A percentile compares a stretch with the other conserved stretches of the same genome.
phyloP scores from a whole-genome alignment of 2,888 invertebrate genomes.

The Synergus umbraculus region DNA sequence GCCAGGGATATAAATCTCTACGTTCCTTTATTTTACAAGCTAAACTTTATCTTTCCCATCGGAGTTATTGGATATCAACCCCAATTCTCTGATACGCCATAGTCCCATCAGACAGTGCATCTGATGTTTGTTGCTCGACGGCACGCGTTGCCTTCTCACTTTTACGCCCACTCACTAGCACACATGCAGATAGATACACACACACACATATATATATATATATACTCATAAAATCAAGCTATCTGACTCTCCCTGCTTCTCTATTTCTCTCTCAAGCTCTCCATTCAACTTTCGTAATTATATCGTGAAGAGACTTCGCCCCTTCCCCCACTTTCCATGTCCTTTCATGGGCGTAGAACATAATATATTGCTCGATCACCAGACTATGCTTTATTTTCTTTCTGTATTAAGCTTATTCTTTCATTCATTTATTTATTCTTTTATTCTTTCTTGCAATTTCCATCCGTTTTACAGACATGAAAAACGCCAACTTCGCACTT shows the following conservation, averaged over 20 bases:
- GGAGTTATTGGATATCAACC: neutral
- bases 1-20: neutral
- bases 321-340: constrained; percentile 40
- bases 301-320: constrained; percentile 46
- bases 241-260: neutral
- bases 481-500: no score
- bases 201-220: no score
- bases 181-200: neutral
- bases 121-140: neutral
- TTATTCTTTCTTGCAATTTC: no score
- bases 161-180: constrained; percentile 17
- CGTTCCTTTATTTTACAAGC: neutral
- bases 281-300: constrained; percentile 38
- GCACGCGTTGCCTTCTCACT: constrained; percentile 34
- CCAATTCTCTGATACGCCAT: neutral
- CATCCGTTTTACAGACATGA: no score
- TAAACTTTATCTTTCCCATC: neutral
- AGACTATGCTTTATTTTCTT: neutral
- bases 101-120: neutral
- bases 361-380: neutral
- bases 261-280: constrained; percentile 44
- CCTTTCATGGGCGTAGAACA: neutral
- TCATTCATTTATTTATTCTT: no score
- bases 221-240: neutral
- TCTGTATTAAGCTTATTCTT: neutral